Percentiles rank a stretch among this genome's conserved stretches.
Evolutionary conservation across 2,797 vertebrate species (phyloP).

Genomic region (Peromyscus aztecus): DNA sequence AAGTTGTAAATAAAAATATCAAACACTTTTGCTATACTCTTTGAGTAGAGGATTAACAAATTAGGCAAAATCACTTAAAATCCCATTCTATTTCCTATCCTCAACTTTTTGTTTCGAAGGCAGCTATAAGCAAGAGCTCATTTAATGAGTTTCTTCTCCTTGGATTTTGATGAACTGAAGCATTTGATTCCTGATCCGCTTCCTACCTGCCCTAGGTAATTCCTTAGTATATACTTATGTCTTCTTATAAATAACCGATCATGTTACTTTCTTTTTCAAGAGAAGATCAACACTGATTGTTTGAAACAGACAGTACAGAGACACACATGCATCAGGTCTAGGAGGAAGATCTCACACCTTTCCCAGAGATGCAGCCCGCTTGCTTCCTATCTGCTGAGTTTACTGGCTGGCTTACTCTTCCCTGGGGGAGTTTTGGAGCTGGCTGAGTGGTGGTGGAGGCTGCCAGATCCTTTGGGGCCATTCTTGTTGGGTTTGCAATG

Average conservation of each 20-base stretch:
- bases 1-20: conserved; percentile 76
- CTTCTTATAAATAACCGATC: conserved; percentile 86
- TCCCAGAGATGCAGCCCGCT: conserved; percentile 77
- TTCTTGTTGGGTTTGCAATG: conserved; percentile 93
- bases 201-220: conserved; percentile 85
- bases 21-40: conserved; percentile 79
- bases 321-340: conserved; percentile 89
- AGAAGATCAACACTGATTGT: conserved; percentile 86
- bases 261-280: conserved; percentile 86
- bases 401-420: conserved; percentile 95
- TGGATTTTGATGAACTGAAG: conserved; percentile 71
- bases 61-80: conserved; percentile 68
- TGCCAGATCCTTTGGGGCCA: conserved; percentile 88
- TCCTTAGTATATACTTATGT: conserved; percentile 82
- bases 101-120: conserved; percentile 63
- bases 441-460: conserved; percentile 89
- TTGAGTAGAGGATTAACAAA: conserved; percentile 78
- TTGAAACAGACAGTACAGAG: conserved; percentile 88
- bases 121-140: conserved; percentile 70
- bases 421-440: conserved; percentile 92
- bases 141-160: conserved; percentile 79
- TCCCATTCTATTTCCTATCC: conserved; percentile 60
- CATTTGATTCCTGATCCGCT: conserved; percentile 75
- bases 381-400: conserved; percentile 97
- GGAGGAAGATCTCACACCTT: conserved; percentile 85